These are phyloP conservation scores for Kryptolebias marmoratus DNA, from an alignment of 2,113 vertebrate species.

Conservation along the genomic window DNA sequence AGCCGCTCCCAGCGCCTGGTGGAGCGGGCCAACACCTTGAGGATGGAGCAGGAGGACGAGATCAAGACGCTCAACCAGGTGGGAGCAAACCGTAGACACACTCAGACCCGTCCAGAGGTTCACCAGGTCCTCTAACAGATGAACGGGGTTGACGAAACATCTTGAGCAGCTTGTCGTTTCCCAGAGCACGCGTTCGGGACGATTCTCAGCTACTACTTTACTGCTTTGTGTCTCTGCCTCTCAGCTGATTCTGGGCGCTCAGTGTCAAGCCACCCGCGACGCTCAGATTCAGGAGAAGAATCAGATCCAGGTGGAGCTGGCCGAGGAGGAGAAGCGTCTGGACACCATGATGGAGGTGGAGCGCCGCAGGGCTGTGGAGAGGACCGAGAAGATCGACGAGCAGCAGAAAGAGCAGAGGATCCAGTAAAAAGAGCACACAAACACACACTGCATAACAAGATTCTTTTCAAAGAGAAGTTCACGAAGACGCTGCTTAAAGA, in stretches of 20 bases:
- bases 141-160: not conserved
- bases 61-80: slow-evolving; percentile 87
- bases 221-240: not conserved
- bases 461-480: no score
- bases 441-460: not conserved
- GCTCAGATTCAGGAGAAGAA: slow-evolving; percentile 88
- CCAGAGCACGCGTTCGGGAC: no score
- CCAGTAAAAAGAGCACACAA: slow-evolving; percentile 51
- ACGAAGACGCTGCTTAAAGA: no score
- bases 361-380: slow-evolving; percentile 78
- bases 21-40: slow-evolving; percentile 77
- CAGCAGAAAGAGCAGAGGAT: slow-evolving; percentile 81
- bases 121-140: no score
- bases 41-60: slow-evolving; percentile 89
- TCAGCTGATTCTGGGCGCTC: slow-evolving; percentile 85
- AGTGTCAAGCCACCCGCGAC: slow-evolving; percentile 89
- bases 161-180: no score
- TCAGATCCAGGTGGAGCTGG: slow-evolving; percentile 80
- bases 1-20: slow-evolving; percentile 79
- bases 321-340: slow-evolving; percentile 85
- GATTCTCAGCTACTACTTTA: no score
- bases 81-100: not conserved
- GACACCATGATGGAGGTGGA: slow-evolving; percentile 89
- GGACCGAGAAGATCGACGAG: slow-evolving; percentile 78
- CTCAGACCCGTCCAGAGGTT: no score